Evolutionary conservation across 2,113 vertebrate species (phyloP).

Genomic region (Bostrychus sinensis): DNA sequence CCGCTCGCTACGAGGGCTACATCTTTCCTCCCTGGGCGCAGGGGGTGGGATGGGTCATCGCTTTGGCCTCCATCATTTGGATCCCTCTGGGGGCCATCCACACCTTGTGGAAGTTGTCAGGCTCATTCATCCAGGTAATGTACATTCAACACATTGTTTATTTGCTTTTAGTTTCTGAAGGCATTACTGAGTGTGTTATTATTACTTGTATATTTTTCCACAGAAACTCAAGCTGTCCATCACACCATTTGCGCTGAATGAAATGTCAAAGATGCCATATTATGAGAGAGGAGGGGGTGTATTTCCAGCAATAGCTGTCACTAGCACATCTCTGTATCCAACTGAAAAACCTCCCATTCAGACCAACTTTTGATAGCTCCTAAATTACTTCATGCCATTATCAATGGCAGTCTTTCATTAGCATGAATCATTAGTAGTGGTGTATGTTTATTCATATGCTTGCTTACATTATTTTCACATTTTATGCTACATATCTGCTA

Average conservation of each 20-base stretch:
- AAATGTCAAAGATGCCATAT: constrained; percentile 35
- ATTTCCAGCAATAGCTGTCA: constrained; percentile 27
- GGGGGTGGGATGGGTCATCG: constrained; percentile 78
- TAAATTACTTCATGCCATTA: neutral
- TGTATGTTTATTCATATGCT: neutral
- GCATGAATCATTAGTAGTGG: constrained; percentile 18
- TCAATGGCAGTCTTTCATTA: neutral
- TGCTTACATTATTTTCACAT: neutral
- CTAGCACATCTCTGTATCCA: constrained; percentile 19
- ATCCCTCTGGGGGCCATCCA: constrained; percentile 79
- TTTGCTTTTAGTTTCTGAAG: neutral
- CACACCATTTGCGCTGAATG: constrained; percentile 63
- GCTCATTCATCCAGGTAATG: constrained; percentile 72
- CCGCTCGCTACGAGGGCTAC: constrained; percentile 74
- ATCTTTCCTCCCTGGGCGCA: constrained; percentile 81
- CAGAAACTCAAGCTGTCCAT: constrained; percentile 77
- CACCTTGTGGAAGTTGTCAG: constrained; percentile 78
- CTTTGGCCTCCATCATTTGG: constrained; percentile 80
- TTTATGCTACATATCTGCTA: constrained; percentile 30
- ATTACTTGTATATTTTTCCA: neutral
- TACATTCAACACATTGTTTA: neutral
- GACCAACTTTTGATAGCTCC: constrained; percentile 57
- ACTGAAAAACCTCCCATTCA: constrained; percentile 51
- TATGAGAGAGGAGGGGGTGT: constrained; percentile 46
- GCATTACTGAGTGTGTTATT: neutral